Evolutionary conservation across 2,797 vertebrate species (phyloP).

Genomic region (Ptychadena robeensis): DNA sequence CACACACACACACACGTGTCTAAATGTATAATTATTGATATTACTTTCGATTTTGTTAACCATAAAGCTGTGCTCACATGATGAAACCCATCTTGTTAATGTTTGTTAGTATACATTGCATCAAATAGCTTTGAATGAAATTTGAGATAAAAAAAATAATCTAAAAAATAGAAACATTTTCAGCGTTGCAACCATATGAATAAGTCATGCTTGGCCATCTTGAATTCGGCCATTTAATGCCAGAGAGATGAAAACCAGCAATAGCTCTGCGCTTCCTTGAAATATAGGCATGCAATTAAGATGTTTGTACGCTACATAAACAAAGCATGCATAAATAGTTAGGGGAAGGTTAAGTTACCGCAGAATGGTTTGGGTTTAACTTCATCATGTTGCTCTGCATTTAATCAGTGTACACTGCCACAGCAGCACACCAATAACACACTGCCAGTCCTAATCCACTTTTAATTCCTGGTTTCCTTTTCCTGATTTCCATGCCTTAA

Average conservation of each 20-base stretch:
- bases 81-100: too few species aligned
- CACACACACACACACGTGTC: too few species aligned
- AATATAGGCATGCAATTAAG: constrained; percentile 59
- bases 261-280: constrained; percentile 45
- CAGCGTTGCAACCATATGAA: neutral
- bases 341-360: constrained; percentile 67
- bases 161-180: too few species aligned
- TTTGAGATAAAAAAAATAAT: neutral
- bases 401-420: constrained; percentile 69
- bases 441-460: constrained; percentile 67
- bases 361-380: constrained; percentile 69
- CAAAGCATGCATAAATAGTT: constrained; percentile 63
- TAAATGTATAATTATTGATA: too few species aligned
- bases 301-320: constrained; percentile 59
- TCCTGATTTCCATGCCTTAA: constrained; percentile 68
- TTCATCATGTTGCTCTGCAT: constrained; percentile 66
- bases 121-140: neutral
- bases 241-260: constrained; percentile 60
- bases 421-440: constrained; percentile 64
- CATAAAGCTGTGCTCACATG: too few species aligned
- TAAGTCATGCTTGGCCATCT: neutral
- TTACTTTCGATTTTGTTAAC: too few species aligned
- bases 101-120: neutral
- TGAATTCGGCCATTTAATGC: constrained; percentile 30
- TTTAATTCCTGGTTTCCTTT: constrained; percentile 71